Base-by-base conservation (phyloP, 2,888 invertebrate species). In the Baronia brevicornis region DNA sequence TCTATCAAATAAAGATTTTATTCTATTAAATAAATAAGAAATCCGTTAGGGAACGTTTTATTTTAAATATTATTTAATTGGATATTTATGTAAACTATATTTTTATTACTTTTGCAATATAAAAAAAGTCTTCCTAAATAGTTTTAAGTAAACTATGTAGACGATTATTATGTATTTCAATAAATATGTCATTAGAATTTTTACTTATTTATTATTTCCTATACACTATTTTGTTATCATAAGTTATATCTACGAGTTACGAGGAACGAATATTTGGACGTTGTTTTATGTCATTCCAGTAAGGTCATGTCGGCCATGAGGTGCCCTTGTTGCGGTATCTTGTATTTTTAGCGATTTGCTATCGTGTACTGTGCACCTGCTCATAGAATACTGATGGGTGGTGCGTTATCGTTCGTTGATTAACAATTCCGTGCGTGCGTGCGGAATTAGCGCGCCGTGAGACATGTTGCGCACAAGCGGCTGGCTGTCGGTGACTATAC, bases 311-410 rank as follows among this genome's bases (percentile, higher is more conserved):
- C 51, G 73, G 51, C 77, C 78, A 67, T 79, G 75, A 64, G 51
- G 39, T 63, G 74, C 70, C 75, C 72, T 77, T 71, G 79, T 57
- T 47, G 51, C 50, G 48, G 48, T 55, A 58, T 60, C 57, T 68
- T 55, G 62, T 79, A 80, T 80, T 79, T 82, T 80, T 79, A 80
- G 78, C 77, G 74, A 67, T 77, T 73, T 71, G 65, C 62, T 67
- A 63, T 59, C 60, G 55, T 51, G 53, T 51, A 55, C 50, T 45
- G 54, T 46, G 46, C 47, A 37, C 46, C 36, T 60, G 69, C 56
- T 45, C 43, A 39, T 54, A 50, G 80, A 71, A 80, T 80, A 79
- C 78, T 74, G 79, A 80, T 80, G 51, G 53, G 44, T 41, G 44
- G 39, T 45, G 42, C 24, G 41, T 43, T 51, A 47, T 50, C 44